phyloP scores from a whole-genome alignment of 2,113 vertebrate species.

The Falcunculus frontatus region DNA sequence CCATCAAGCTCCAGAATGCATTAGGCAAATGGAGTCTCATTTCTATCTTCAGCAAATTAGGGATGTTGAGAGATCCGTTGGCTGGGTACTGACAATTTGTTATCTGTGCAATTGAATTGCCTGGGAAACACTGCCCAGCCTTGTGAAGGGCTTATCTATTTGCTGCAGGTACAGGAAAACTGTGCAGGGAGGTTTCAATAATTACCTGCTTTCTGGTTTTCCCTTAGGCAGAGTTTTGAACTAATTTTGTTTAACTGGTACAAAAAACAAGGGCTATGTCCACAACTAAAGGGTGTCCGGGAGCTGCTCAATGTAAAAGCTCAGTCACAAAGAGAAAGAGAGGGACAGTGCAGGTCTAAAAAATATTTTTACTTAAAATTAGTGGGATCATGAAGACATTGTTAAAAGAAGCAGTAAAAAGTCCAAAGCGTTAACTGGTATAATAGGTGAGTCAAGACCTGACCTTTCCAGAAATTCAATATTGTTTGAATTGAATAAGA shows the following conservation, averaged over 20 bases:
- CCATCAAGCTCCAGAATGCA: slow-evolving; percentile 32
- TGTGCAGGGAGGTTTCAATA: neutral
- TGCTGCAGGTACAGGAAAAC: neutral
- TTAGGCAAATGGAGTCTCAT: slow-evolving; percentile 46
- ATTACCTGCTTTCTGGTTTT: neutral
- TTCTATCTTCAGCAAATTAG: slow-evolving; percentile 55
- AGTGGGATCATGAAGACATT: neutral
- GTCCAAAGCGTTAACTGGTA: neutral
- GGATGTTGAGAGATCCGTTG: slow-evolving; percentile 4
- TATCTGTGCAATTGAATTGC: slow-evolving; percentile 33
- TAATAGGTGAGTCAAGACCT: neutral
- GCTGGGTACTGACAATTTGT: neutral
- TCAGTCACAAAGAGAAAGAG: neutral
- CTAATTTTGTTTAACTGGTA: neutral
- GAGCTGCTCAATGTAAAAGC: neutral
- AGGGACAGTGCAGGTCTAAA: neutral
- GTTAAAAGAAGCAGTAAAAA: neutral
- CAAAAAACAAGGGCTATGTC: neutral
- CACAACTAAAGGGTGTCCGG: neutral
- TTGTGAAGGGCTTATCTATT: neutral
- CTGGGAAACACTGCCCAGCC: neutral
- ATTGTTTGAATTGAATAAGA: neutral
- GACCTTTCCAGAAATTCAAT: neutral
- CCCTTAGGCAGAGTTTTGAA: neutral
- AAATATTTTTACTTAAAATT: neutral